These are phyloP conservation scores for Mohoua ochrocephala DNA, from an alignment of 2,113 vertebrate species.

Conservation along the genomic window DNA sequence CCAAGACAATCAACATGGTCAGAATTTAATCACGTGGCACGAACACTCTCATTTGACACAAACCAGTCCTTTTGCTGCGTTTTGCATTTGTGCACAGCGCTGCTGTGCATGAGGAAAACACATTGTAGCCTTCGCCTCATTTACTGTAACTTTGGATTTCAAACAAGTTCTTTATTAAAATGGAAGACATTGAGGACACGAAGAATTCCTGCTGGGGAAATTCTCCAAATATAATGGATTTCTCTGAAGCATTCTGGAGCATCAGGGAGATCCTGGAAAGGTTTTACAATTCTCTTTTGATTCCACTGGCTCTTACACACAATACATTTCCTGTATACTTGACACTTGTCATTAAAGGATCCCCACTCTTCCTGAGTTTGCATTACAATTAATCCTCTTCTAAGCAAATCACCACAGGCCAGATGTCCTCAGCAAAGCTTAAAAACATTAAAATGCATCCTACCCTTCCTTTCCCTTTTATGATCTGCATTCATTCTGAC, in stretches of 20 bases:
- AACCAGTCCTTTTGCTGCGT: background rate
- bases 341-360: background rate
- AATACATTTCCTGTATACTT: background rate
- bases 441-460: background rate
- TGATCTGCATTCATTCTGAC: background rate
- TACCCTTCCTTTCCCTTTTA: background rate
- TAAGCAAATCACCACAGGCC: slow-evolving; percentile 19
- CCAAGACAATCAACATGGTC: too few relatives aligned
- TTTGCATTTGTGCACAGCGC: background rate
- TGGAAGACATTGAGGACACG: background rate
- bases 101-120: fast-evolving
- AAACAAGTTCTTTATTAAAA: background rate
- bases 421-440: slow-evolving; percentile 42
- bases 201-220: background rate
- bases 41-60: fast-evolving
- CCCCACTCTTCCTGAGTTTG: slow-evolving; percentile 21
- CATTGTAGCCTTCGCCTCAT: background rate
- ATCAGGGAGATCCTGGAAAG: background rate
- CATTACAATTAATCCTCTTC: slow-evolving; percentile 48
- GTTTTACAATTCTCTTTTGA: slow-evolving; percentile 26
- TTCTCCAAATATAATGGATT: background rate
- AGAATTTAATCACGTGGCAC: background rate
- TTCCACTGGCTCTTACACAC: background rate
- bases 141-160: background rate
- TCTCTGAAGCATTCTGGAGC: background rate